Conservation (phyloP, 2,797 vertebrate genomes). For the Gobionotothen gibberifrons region DNA sequence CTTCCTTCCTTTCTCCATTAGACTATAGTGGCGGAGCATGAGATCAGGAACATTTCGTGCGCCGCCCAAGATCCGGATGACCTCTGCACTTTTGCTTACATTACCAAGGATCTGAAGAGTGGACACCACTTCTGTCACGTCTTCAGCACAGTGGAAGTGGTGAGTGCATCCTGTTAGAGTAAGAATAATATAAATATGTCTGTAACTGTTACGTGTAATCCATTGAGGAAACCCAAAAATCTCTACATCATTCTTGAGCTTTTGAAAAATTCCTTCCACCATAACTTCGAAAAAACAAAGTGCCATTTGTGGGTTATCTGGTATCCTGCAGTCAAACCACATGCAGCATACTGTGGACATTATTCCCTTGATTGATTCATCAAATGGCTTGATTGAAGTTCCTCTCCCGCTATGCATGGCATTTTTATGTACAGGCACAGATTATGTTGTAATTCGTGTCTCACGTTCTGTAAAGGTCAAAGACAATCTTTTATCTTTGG, state of each 20-base stretch:
- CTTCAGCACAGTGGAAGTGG: slow-evolving; percentile 97
- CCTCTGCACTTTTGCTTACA: slow-evolving; percentile 97
- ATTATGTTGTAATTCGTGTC: slow-evolving; percentile 43
- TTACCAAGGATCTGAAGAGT: slow-evolving; percentile 98
- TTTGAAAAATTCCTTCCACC: background rate
- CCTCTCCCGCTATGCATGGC: slow-evolving; percentile 49
- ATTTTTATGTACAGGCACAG: slow-evolving; percentile 43
- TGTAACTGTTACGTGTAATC: background rate
- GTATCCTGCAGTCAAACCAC: slow-evolving; percentile 33
- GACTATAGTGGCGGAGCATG: slow-evolving; percentile 97
- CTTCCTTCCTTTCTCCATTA: slow-evolving; percentile 58
- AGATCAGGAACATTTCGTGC: slow-evolving; percentile 99
- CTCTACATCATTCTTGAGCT: background rate
- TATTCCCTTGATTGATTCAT: slow-evolving; percentile 52
- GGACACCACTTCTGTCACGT: slow-evolving; percentile 98
- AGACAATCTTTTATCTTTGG: slow-evolving; percentile 23
- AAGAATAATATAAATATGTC: background rate
- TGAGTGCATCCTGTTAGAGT: slow-evolving; percentile 61
- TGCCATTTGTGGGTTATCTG: background rate
- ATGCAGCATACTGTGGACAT: slow-evolving; percentile 21
- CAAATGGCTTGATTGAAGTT: slow-evolving; percentile 54
- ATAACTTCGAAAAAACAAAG: background rate
- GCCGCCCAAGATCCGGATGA: slow-evolving; percentile 98
- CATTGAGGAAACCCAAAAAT: background rate
- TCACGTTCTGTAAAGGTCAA: slow-evolving; percentile 52